Conservation (phyloP, 53 echinoderm and acorn worm genomes). For the Apostichopus leukothele region DNA sequence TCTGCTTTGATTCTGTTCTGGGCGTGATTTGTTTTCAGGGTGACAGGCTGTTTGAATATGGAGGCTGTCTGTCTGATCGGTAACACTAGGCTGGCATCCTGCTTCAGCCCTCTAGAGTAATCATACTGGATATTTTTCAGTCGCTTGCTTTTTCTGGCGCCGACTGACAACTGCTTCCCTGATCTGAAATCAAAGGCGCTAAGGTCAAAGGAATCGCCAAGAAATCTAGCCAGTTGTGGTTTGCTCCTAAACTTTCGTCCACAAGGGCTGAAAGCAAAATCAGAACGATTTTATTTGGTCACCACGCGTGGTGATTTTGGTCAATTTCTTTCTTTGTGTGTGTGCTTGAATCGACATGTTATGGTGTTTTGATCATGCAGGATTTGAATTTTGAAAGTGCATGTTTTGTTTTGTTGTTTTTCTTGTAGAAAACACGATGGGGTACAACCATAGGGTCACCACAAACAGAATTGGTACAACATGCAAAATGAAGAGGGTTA, state of each 20-base stretch:
- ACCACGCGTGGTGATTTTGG: not conserved
- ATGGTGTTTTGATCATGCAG: constrained; percentile 14
- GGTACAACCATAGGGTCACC: not conserved
- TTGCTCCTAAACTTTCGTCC: constrained; percentile 98
- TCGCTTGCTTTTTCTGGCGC: constrained; percentile 89
- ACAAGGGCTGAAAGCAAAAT: constrained; percentile 75
- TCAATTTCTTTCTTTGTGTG: not conserved
- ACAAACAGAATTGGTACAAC: constrained; percentile 7
- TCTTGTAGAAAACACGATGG: not conserved
- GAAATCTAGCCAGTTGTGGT: constrained; percentile 91
- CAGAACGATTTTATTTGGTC: constrained; percentile 35
- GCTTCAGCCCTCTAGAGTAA: constrained; percentile 94
- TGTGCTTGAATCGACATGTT: not conserved
- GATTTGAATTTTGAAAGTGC: not conserved
- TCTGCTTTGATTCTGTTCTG: constrained; percentile 85
- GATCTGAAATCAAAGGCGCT: constrained; percentile 98
- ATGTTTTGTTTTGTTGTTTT: not conserved
- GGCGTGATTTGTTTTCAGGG: constrained; percentile 79
- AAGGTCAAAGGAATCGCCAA: constrained; percentile 91
- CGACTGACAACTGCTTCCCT: constrained; percentile 83
- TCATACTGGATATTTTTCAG: constrained; percentile 95
- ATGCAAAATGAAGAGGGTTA: constrained; percentile 10
- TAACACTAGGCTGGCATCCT: constrained; percentile 86
- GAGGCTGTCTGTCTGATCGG: constrained; percentile 81
- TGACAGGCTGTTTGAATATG: constrained; percentile 97